Base-by-base conservation (phyloP, 2,113 vertebrate species). In the Pseudopodoces humilis region DNA sequence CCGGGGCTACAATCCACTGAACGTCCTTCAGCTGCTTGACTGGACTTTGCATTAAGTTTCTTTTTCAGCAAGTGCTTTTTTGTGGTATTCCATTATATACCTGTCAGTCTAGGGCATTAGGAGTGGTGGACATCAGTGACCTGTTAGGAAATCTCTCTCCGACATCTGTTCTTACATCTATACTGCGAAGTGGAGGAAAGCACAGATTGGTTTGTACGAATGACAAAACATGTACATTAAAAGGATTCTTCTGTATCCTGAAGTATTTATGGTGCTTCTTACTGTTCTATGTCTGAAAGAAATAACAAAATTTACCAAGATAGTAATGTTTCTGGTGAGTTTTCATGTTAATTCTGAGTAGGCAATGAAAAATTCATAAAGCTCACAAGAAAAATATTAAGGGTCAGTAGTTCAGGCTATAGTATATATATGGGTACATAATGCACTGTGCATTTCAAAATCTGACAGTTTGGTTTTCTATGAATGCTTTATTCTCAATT, bases 291-390 rank as follows among this genome's bases (percentile, higher is more conserved):
- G 16, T 52, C 33, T 35, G 21, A 95, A 83, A 91, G 39, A 90
- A 80, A 74, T 55, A 80, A 39, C 2, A 3, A 68, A 37, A 52
- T 70, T 90, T 88, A 63, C 43, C 17, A 50, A 69, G 59, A 37
- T 15, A 88, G 59, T 60, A 2, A 39, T 35, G 28, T 7, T 83
- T 95, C 71, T 44, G 18, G 22, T 77, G 23, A 15, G 46, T 67
- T 88, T 91, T 90, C 24, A 5, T 64, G 41, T 90, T 95, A 69
- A 35, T 80, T 83, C 12, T 70, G 15, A 83, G 63, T 86, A 92
- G 56, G 0, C 3, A 74, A 92, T 92, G 55, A 96, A 94, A 96
- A 95, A 92, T 91, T 95, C 68, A 92, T 95, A 67, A 74, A 63
- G 52, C 71, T 81, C 9, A 5, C 55, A 60, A 68, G 59, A 90